Evolutionary conservation across 1,140 invertebrate genomes (phyloP), one percentile per base, ranked within the genome.

Genomic region (Choristoneura fumiferana): DNA sequence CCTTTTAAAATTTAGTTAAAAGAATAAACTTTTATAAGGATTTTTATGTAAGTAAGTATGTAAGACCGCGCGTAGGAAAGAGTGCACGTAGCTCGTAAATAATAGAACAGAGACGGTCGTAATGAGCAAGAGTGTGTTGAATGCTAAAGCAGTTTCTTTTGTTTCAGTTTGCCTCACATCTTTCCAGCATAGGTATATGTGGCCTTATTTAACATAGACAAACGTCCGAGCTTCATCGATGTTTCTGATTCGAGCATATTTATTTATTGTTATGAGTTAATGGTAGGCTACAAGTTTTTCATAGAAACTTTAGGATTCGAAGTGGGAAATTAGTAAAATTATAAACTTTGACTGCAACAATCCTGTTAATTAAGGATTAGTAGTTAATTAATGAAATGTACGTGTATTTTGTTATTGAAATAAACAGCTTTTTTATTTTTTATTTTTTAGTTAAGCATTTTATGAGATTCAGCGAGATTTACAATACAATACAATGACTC

Each of bases 61-160:
- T 18, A 49, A 49, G 43, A 18, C 43, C 22, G n/a, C n/a, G n/a
- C n/a, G 18, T 17, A 22, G 12, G 43, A 54, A 54, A 37, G 36
- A 54, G 55, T 63, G 54, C 67, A 69, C 70, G 67, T 61, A 55
- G 12, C 54, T 54, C 62, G 60, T 69, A 67, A 73, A 69, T 69
- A 68, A 65, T 52, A 69, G 65, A 49, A 69, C 62, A 69, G 63
- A 63, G 60, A 60, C 57, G 13, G 39, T 38, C 34, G 62, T 73
- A 73, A 73, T 73, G 67, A 69, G 62, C 38, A 62, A 57, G 36
- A 35, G 64, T 67, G 67, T 61, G 62, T 53, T 62, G 70, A 73
- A 73, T 73, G 57, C 55, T 73, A 72, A 72, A 60, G 59, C 62
- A 62, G 33, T 37, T 54, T 35, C 38, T 39, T 57, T 63, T 60